Evolutionary conservation across 2,797 vertebrate species (phyloP), one percentile per base, ranked within the genome.

Genomic region (Acanthopagrus latus): DNA sequence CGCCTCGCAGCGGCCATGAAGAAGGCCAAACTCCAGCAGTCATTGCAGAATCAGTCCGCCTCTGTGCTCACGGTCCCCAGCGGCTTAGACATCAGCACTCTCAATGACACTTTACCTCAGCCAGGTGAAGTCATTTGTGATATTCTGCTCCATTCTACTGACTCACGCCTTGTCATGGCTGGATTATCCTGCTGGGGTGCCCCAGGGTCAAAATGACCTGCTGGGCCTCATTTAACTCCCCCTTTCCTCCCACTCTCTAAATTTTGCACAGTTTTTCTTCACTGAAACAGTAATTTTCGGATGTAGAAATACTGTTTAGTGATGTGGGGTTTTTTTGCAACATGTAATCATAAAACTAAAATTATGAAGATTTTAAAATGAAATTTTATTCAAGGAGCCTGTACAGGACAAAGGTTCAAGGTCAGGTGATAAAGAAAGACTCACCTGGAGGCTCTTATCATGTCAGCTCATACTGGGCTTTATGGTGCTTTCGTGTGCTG

Each of bases 61-160:
- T 95, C 95, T 4, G 96, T 97, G 57, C 95, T 98, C 69, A 97
- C 95, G 0, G 95, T 96, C 17, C 97, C 97, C 5, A 91, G 92
- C 17, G 97, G 96, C 38, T 87, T 98, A 82, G 94, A 96, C 7
- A 73, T 94, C 71, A 95, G 94, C 46, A 69, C 43, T 13, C 82
- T 92, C 4, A 76, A 18, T 71, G 89, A 90, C 80, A 89, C 91
- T 1, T 59, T 85, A 71, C 80, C 85, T 69, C 88, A 90, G 66
- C 88, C 86, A 87, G 91, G 92, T 95, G 52, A 68, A 55, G 76
- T 33, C 9, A 29, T 23, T 25, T 56, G 0, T 51, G 6, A 18
- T 56, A 16, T 44, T 5, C 50, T 23, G 65, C 0, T 72, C 23
- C 12, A 20, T 54, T 11, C 66, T 21, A 48, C 18, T 70, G 46